Base-by-base conservation (phyloP, 2,113 vertebrate species). In the Cyprinodon tularosa region DNA sequence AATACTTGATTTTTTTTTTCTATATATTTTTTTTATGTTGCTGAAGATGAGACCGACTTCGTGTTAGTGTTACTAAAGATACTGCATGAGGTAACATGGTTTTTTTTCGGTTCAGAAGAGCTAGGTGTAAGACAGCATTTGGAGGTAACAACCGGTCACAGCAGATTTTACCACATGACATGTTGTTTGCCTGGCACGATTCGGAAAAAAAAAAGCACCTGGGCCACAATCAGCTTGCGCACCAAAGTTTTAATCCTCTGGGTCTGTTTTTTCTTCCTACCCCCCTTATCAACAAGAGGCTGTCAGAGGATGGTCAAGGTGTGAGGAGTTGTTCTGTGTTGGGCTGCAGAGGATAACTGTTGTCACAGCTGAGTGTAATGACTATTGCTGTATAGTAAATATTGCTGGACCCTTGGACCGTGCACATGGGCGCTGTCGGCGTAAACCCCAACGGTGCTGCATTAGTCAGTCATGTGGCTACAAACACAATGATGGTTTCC, bases 381-480 rank as follows among this genome's bases (percentile, higher is more conserved):
- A 91, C 87, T 93, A 93, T 93, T 93, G 92, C 92, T 92, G 89
- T 89, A 80, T 91, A 83, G 85, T 84, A 88, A 90, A 91, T 93
- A 93, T 93, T 93, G 91, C 92, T 90, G 89, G 88, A 91, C 85
- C 84, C 77, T 84, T 72, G 59, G 84, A 87, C 85, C 83, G 87
- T 77, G 62, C 81, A 77, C 80, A 86, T 85, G 84, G 50, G 72
- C 83, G 72, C 73, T n/a, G 76, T 83, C 83, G 29, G 79, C 69
- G 67, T 65, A 60, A 89, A 53, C 74, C 73, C 44, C 71, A 74
- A 72, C 63, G 71, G 77, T 84, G 81, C 66, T 71, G 73, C 66
- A 68, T 82, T 61, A 73, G 69, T 82, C 75, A 53, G 72, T 81
- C 81, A 57, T 72, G 75, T 77, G 63, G 85, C 68, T 77, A 80